Conservation (phyloP, 2,888 invertebrate genomes). For the Cerastis leucographa region DNA sequence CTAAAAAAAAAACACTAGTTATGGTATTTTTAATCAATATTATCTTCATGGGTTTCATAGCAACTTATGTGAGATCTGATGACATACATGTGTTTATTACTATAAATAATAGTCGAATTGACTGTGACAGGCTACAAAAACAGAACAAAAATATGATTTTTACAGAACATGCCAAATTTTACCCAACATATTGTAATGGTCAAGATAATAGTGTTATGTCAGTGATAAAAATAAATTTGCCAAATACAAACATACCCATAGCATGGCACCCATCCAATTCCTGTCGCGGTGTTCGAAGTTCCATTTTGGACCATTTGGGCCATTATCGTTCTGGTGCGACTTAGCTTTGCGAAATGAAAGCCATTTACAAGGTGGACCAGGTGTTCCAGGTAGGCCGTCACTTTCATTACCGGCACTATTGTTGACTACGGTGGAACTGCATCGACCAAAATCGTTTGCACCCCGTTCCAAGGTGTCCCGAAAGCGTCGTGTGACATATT, state of each 20-base stretch:
- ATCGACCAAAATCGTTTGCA: conserved; percentile 87
- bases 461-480: conserved; percentile 88
- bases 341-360: conserved; percentile 74
- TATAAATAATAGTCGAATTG: neutral
- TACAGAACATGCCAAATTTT: conserved; percentile 12
- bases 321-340: conserved; percentile 70
- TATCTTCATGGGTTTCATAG: neutral
- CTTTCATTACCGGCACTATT: conserved; percentile 75
- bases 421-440: conserved; percentile 83
- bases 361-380: conserved; percentile 73
- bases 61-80: neutral
- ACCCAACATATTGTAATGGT: conserved; percentile 1
- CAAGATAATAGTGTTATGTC: conserved; percentile 43
- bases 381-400: conserved; percentile 60
- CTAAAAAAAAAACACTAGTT: neutral
- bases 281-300: conserved; percentile 84
- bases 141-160: neutral
- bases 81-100: neutral
- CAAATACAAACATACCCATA: conserved; percentile 83
- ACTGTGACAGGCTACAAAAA: neutral
- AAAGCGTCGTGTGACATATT: conserved; percentile 88
- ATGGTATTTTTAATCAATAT: neutral
- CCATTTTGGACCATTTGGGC: conserved; percentile 83
- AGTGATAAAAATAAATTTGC: conserved; percentile 64
- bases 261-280: conserved; percentile 89